Base-by-base conservation (phyloP, 1,140 invertebrate species). In the Mesaphorura yosii region DNA sequence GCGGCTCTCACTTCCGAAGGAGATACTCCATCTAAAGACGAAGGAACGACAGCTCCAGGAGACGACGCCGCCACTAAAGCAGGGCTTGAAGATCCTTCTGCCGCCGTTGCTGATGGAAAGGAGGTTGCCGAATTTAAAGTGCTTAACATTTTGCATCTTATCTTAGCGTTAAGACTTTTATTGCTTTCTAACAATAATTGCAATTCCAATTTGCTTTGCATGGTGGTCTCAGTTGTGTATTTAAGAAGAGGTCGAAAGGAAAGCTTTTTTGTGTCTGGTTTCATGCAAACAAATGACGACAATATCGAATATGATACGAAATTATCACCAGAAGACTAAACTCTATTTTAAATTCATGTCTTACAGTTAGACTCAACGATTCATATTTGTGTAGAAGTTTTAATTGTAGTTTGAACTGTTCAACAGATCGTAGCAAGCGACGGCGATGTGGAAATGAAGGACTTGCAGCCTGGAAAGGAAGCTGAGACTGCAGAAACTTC, bases 81-180 rank as follows among this genome's bases (percentile, higher is more conserved):
- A 12, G 17, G 17, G 12, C 12, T 17, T 37, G 34, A 17, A 37
- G 34, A 17, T 12, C 34, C 19, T 12, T 7, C 40, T 42, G 10
- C 15, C 40, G 15, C 19, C 19, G 10, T n/a, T n/a, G n/a, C n/a
- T n/a, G n/a, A 37, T 37, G 12, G 34, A n/a, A 37, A 37, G n/a
- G 34, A 37, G 34, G n/a, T 37, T 12, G 34, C n/a, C 34, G n/a
- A 12, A 12, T 12, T 12, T 37, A 37, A n/a, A 12, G n/a, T n/a
- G 34, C n/a, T 37, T 12, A 12, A 37, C n/a, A 12, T 37, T 37
- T 12, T 12, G n/a, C 34, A 37, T 12, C 12, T 12, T n/a, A n/a
- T 34, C 34, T 34, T 34, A 23, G 22, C 38, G 34, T 29, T 46
- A 46, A 46, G 38, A 17, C 31, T 48, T 47, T 47, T 27, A 29